Base-by-base conservation (phyloP, 2,888 invertebrate species). In the Orthonevra nobilis region DNA sequence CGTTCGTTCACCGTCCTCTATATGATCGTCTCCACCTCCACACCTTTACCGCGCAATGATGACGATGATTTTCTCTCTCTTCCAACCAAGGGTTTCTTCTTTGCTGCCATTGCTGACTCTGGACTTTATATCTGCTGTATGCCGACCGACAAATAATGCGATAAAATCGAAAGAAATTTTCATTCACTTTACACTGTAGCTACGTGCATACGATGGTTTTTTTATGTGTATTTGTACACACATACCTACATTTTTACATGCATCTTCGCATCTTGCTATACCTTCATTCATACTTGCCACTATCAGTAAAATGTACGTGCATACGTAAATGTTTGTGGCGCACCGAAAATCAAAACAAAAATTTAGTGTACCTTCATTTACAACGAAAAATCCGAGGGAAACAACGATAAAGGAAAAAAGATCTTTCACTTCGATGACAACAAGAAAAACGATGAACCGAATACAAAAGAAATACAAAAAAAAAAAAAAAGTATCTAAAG, bases 381-480 rank as follows among this genome's bases (percentile, higher is more conserved):
- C 60, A 44, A 38, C 44, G 48, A 68, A 60, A 73, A 44, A 64
- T 19, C 26, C n/a, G 34, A 52, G 42, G 50, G 34, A 68, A 48
- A 38, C 32, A 52, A 34, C 30, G 42, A 63, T 14, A 20, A 48
- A 15, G 40, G 38, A 19, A 58, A 32, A 60, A 44, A 44, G 73
- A 54, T 79, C 73, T 68, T 79, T 79, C 73, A 79, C 73, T 66
- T 66, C 73, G 66, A 73, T 73, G 64, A 79, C 77, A 77, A 77
- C 38, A 28, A 72, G 58, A 66, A 52, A 58, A 77, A 77, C 72
- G 72, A 77, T 77, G 64, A 77, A 72, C 58, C 48, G 56, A 77
- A 70, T 72, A 64, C 77, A 77, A 64, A 72, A 72, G 64, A 61
- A 64, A 58, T 38, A 17, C 12, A 64, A 50, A 46, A 26, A 46